phyloP scores from a whole-genome alignment of 2,888 invertebrate species.

The Calliopum simillimum region DNA sequence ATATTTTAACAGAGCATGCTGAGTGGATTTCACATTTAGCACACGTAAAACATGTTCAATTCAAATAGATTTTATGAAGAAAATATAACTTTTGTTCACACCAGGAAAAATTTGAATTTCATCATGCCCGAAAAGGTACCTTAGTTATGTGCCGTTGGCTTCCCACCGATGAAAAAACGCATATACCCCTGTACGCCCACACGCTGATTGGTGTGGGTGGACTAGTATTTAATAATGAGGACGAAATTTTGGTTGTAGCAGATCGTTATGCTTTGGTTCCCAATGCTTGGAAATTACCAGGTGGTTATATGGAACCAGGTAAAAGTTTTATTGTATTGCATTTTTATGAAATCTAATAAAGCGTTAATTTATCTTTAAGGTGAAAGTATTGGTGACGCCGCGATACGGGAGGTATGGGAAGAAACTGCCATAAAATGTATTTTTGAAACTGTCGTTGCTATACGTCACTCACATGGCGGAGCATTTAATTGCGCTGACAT shows the following conservation, averaged over 20 bases:
- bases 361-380: slow-evolving; percentile 3
- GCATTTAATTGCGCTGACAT: slow-evolving; percentile 88
- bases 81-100: slow-evolving; percentile 1
- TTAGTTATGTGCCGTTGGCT: slow-evolving; percentile 89
- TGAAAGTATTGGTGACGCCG: slow-evolving; percentile 86
- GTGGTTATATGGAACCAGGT: slow-evolving; percentile 91
- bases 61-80: not conserved
- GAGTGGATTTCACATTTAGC: slow-evolving; percentile 82
- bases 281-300: slow-evolving; percentile 88
- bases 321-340: no score
- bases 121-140: slow-evolving; percentile 84
- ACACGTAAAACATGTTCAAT: slow-evolving; percentile 68
- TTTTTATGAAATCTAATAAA: no score
- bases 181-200: slow-evolving; percentile 80
- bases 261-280: slow-evolving; percentile 72
- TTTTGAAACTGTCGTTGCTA: slow-evolving; percentile 80
- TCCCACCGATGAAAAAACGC: slow-evolving; percentile 71
- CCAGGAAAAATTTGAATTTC: slow-evolving; percentile 81
- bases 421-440: slow-evolving; percentile 86
- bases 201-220: slow-evolving; percentile 88
- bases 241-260: slow-evolving; percentile 83
- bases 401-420: slow-evolving; percentile 87
- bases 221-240: slow-evolving; percentile 77
- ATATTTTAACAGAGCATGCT: slow-evolving; percentile 76
- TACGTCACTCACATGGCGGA: slow-evolving; percentile 82